phyloP scores from a whole-genome alignment of 2,797 vertebrate genomes.

The Cirrhinus mrigala region DNA sequence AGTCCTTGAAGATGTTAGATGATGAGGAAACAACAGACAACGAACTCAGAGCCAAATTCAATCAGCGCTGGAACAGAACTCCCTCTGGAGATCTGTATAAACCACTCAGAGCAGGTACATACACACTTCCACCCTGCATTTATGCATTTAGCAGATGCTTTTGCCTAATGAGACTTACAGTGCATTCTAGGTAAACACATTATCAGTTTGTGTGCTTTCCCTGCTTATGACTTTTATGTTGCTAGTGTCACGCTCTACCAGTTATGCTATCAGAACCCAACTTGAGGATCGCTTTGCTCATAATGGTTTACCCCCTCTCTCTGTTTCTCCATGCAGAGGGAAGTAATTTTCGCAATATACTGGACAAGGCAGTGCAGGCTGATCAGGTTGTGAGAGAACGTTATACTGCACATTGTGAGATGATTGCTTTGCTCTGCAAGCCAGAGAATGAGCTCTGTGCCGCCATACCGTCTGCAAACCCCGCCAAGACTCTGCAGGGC shows the following conservation, averaged over 20 bases:
- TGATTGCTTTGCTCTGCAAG: conserved; percentile 93
- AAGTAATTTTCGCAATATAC: conserved; percentile 81
- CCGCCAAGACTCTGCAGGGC: conserved; percentile 94
- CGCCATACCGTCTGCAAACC: conserved; percentile 97
- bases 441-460: conserved; percentile 88
- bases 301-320: not conserved
- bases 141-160: not conserved
- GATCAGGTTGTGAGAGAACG: conserved; percentile 94
- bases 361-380: conserved; percentile 92
- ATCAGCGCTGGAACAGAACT: conserved; percentile 96
- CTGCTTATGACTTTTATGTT: conserved; percentile 12
- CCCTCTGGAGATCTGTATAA: conserved; percentile 96
- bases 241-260: not conserved
- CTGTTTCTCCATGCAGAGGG: conserved; percentile 82
- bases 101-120: conserved; percentile 88
- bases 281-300: not conserved
- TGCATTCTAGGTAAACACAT: conserved; percentile 9
- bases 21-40: conserved; percentile 94
- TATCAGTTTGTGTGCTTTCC: conserved; percentile 5
- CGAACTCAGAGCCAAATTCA: conserved; percentile 93
- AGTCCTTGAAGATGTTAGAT: conserved; percentile 93
- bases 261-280: not conserved
- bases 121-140: conserved; percentile 13
- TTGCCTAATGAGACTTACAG: not conserved
- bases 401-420: conserved; percentile 90